Evolutionary conservation across 2,797 vertebrate genomes (phyloP).

Genomic region (Menidia menidia): DNA sequence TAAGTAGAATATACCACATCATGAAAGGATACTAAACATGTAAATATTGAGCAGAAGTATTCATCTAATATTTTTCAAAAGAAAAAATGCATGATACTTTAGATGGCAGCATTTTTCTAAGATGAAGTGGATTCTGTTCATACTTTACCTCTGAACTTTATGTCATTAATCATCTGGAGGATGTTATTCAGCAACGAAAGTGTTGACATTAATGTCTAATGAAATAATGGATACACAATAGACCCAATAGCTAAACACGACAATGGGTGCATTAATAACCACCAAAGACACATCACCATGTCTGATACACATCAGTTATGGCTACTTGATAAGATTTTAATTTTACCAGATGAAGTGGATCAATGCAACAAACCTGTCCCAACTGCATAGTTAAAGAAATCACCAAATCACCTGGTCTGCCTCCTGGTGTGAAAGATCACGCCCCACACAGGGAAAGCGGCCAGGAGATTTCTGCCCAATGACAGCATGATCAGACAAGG

Average conservation of each 20-base stretch:
- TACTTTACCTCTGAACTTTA: conserved; percentile 21
- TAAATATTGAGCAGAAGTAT: conserved; percentile 28
- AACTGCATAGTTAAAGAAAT: conserved; percentile 64
- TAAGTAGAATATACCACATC: conserved; percentile 1
- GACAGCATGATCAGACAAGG: conserved; percentile 78
- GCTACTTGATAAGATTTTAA: conserved; percentile 7
- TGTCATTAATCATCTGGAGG: conserved; percentile 31
- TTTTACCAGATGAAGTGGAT: conserved; percentile 22
- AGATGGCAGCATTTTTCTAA: conserved; percentile 56
- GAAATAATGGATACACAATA: conserved; percentile 37
- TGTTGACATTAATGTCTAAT: conserved; percentile 19
- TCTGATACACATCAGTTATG: conserved; percentile 22
- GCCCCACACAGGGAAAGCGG: conserved; percentile 72
- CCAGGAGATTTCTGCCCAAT: conserved; percentile 75
- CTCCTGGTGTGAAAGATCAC: conserved; percentile 74
- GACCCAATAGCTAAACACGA: conserved; percentile 18
- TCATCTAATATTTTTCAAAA: conserved; percentile 83
- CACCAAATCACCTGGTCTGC: conserved; percentile 76
- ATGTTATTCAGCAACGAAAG: conserved; percentile 35
- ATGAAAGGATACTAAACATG: conserved; percentile 59
- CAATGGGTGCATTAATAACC: conserved; percentile 25
- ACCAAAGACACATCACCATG: conserved; percentile 15
- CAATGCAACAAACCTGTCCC: conserved; percentile 32
- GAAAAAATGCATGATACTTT: conserved; percentile 83
- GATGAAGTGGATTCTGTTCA: conserved; percentile 46